Percentiles rank a stretch among this genome's conserved stretches.
These are phyloP conservation scores for Hylia prasina DNA, from an alignment of 2,113 vertebrate species.

Conservation along the genomic window DNA sequence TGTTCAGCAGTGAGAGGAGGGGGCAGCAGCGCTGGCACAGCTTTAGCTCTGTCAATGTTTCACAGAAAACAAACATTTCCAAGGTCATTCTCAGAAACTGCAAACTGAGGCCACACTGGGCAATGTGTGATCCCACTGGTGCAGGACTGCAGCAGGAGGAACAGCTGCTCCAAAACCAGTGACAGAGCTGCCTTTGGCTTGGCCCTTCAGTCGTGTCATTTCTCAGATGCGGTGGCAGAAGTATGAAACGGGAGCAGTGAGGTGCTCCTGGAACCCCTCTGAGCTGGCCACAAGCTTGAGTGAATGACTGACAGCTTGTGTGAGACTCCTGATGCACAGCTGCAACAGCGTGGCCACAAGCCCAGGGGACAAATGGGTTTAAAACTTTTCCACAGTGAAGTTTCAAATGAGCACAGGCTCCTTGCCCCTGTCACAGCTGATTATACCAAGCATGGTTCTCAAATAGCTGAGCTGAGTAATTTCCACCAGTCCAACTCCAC, in stretches of 20 bases:
- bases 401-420: neutral
- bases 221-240: neutral
- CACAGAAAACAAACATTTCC: neutral
- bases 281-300: accelerated
- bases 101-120: accelerated
- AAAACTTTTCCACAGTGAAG: neutral
- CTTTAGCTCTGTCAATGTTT: neutral
- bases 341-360: accelerated
- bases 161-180: neutral
- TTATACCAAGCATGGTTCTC: neutral
- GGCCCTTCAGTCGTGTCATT: neutral
- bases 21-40: neutral
- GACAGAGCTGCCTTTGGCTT: neutral
- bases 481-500: neutral
- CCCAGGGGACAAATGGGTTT: neutral
- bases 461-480: neutral
- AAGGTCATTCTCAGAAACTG: neutral
- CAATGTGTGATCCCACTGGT: accelerated
- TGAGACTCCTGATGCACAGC: neutral
- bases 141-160: neutral
- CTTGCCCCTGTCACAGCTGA: neutral
- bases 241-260: accelerated
- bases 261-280: neutral
- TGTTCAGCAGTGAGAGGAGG: neutral
- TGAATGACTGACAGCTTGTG: neutral